Evolutionary conservation across 2,888 invertebrate genomes (phyloP), one percentile per base, ranked within the genome.

Genomic region (Drosophila bunnanda): DNA sequence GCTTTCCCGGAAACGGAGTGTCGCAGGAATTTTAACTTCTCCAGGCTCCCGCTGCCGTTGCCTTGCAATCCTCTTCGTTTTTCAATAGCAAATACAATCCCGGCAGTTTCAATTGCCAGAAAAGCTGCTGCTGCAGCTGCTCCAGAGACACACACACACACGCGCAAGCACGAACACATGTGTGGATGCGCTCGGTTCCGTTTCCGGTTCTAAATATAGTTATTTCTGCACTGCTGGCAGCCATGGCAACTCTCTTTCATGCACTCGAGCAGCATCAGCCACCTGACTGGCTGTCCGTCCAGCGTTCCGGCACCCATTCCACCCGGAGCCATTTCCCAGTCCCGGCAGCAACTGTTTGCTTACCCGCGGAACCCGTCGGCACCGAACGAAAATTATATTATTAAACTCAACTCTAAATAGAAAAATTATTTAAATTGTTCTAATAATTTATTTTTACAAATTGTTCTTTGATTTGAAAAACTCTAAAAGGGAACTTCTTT

Each of bases 191-290:
- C 53, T 72, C 52, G 53, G 59, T 81, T 81, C 77, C 77, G 67
- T 55, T 77, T 75, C 75, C 75, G 79, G 64, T 73, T 61, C 73
- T 75, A 81, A 81, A 75, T 75, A 77, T 58, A 72, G 77, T 73
- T 80, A 71, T 74, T 80, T 80, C 70, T 75, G 62, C 70, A 70
- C 68, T 56, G 75, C 48, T 58, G 48, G 57, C 56, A 75, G 56
- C 56, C 67, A 67, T 66, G 62, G 74, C 68, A 76, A 67, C 68
- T 62, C 68, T 62, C 50, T 75, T 75, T 80, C 74, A 65, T 72
- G 69, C 71, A 69, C 75, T 78, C 68, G 72, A 76, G 71, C 50
- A 67, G 57, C 57, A 66, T 36, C 55, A 59, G 39, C 55, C 62
- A 65, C 68, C 73, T 74, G 64, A 48, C 61, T 61, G 70, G 15